phyloP scores from a whole-genome alignment of 2,797 vertebrate genomes.

The Scyliorhinus canicula region DNA sequence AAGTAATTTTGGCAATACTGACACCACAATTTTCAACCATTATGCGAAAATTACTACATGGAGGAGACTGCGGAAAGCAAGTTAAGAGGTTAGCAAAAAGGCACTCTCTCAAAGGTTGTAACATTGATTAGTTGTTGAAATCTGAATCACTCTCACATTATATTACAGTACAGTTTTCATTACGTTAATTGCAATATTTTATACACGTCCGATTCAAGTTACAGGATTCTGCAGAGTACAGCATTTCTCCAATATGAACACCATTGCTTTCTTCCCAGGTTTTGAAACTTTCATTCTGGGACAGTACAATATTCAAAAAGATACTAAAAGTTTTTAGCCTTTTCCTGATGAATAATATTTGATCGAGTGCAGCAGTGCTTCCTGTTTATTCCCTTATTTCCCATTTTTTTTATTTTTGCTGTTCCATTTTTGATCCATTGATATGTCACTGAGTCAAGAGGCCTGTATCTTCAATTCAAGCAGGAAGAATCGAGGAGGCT shows the following conservation, averaged over 20 bases:
- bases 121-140: not conserved
- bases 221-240: not conserved
- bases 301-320: not conserved
- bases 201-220: not conserved
- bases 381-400: no score
- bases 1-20: not conserved
- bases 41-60: not conserved
- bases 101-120: not conserved
- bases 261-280: not conserved
- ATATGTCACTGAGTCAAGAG: no score
- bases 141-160: not conserved
- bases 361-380: no score
- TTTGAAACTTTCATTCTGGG: not conserved
- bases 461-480: no score
- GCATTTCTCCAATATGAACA: no score
- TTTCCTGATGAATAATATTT: not conserved
- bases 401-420: no score
- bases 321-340: not conserved
- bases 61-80: not conserved
- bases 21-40: not conserved
- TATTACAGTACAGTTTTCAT: not conserved
- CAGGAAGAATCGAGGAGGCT: no score
- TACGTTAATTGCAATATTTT: not conserved
- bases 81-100: not conserved
- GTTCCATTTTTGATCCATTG: no score